Evolutionary conservation across 2,888 invertebrate species (phyloP).

Genomic region (Shargacucullia verbasci): DNA sequence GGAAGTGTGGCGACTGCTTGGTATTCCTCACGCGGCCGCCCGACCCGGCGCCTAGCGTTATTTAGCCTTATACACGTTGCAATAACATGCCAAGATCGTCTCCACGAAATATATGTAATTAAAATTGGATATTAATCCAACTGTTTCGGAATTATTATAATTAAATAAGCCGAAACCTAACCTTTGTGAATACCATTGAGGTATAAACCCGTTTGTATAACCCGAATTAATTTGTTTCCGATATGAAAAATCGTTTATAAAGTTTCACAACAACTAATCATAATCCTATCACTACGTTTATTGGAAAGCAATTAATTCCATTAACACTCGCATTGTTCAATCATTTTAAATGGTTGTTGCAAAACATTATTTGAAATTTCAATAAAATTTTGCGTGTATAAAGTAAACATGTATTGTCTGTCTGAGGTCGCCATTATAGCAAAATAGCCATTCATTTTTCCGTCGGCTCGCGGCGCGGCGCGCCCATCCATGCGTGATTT

Average conservation of each 20-base stretch:
- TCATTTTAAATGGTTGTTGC: constrained; percentile 4
- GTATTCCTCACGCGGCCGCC: constrained; percentile 75
- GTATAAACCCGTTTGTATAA: no score
- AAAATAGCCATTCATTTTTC: constrained; percentile 85
- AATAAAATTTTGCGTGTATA: constrained; percentile 40
- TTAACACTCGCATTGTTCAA: neutral
- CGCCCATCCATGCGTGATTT: constrained; percentile 84
- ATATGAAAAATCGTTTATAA: no score
- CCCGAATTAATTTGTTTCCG: no score
- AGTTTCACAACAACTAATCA: neutral
- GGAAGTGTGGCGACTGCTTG: constrained; percentile 69
- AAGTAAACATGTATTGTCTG: constrained; percentile 63
- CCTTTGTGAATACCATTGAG: no score
- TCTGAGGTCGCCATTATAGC: constrained; percentile 78
- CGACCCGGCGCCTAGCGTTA: constrained; percentile 58
- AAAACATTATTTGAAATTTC: constrained; percentile 33
- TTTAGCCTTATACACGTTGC: constrained; percentile 40
- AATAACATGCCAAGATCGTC: constrained; percentile 51
- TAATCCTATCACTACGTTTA: neutral
- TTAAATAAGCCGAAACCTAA: no score
- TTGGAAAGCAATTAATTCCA: neutral
- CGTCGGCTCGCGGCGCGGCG: constrained; percentile 72
- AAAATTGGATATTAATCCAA: constrained; percentile 15
- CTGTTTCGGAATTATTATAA: no score
- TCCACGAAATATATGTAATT: constrained; percentile 42